phyloP scores from a whole-genome alignment of 2,888 invertebrate species.

The Dysmachus trigonus region DNA sequence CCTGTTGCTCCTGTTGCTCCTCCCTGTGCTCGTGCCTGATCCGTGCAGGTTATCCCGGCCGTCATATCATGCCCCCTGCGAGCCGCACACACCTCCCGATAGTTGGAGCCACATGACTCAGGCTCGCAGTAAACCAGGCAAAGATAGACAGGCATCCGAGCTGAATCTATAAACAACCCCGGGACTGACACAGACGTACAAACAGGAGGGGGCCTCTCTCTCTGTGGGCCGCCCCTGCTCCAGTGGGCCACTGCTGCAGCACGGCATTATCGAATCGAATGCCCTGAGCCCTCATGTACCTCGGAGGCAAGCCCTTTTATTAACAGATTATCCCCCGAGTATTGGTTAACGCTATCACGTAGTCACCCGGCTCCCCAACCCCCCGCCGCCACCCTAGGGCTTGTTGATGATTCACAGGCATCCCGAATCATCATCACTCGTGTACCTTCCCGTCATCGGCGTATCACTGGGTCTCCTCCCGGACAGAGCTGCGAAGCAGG shows the following conservation, averaged over 20 bases:
- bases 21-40: not conserved
- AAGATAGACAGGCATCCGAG: constrained; percentile 43
- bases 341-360: constrained; percentile 44
- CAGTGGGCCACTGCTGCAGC: not conserved
- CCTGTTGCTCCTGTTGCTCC: constrained; percentile 44
- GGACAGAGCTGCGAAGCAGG: no score
- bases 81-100: not conserved
- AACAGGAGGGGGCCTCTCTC: not conserved
- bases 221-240: not conserved
- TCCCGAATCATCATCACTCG: constrained; percentile 11
- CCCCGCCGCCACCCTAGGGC: not conserved
- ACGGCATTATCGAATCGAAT: constrained; percentile 11
- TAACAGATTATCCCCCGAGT: constrained; percentile 40
- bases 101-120: constrained; percentile 3
- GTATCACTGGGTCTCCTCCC: constrained; percentile 9
- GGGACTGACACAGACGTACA: constrained; percentile 27
- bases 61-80: not conserved
- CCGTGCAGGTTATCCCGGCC: not conserved
- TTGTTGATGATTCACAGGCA: constrained; percentile 6
- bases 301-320: constrained; percentile 27
- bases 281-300: constrained; percentile 7
- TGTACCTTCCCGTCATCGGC: constrained; percentile 23
- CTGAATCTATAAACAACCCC: constrained; percentile 41
- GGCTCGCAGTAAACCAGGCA: constrained; percentile 23
- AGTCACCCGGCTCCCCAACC: not conserved